These are phyloP conservation scores for Verasper variegatus DNA, from an alignment of 2,113 vertebrate species.

Conservation along the genomic window DNA sequence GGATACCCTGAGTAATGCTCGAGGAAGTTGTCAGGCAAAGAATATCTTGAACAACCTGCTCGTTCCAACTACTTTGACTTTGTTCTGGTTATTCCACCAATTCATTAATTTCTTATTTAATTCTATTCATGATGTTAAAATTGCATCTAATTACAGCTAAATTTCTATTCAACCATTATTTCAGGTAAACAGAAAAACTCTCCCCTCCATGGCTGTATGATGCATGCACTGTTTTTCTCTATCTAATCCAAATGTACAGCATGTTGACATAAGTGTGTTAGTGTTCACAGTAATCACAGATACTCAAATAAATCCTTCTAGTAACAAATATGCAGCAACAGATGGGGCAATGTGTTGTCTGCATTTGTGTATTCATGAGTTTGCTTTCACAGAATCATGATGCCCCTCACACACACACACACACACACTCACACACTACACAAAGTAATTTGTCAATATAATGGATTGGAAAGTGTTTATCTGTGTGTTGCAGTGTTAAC, in stretches of 20 bases:
- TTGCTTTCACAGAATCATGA: constrained; percentile 8
- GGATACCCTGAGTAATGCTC: not conserved
- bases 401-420: not conserved
- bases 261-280: not conserved
- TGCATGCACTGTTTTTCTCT: not conserved
- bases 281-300: not conserved
- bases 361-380: constrained; percentile 17
- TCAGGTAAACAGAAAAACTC: too few species aligned
- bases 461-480: constrained; percentile 53
- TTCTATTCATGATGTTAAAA: not conserved
- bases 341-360: constrained; percentile 11
- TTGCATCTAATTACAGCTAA: too few species aligned
- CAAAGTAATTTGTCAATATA: too few species aligned
- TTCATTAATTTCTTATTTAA: not conserved
- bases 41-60: not conserved
- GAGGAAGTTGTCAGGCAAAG: not conserved
- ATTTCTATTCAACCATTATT: too few species aligned
- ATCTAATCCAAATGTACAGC: not conserved
- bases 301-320: not conserved
- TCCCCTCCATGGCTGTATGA: not conserved
- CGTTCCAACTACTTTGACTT: not conserved
- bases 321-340: constrained; percentile 3
- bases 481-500: constrained; percentile 37
- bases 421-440: not conserved
- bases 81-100: not conserved